These are phyloP conservation scores for Columbina picui DNA, from an alignment of 2,113 vertebrate species.

Conservation along the genomic window DNA sequence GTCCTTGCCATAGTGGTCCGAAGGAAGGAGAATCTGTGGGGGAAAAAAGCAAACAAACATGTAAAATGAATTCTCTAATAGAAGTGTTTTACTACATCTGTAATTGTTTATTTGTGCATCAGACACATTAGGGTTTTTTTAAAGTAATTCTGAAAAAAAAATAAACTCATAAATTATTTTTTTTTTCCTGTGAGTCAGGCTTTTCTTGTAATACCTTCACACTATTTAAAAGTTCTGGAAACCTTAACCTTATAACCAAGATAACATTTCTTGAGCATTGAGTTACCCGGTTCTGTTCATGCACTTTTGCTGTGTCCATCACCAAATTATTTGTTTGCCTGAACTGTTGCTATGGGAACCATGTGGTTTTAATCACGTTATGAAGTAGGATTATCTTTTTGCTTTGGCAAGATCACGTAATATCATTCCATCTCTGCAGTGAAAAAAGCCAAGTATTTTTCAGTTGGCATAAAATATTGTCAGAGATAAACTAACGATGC, in stretches of 20 bases:
- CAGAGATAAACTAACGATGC: neutral
- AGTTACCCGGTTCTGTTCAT: neutral
- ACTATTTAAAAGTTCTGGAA: neutral
- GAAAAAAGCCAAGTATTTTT: conserved; percentile 10
- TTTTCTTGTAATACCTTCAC: neutral
- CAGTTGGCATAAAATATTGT: conserved; percentile 9
- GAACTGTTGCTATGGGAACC: conserved; percentile 46
- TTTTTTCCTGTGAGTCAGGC: neutral
- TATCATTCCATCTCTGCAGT: conserved; percentile 3
- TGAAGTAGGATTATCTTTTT: conserved; percentile 10
- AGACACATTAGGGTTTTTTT: neutral
- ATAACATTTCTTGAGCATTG: neutral
- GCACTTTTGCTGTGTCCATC: neutral
- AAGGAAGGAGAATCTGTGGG: neutral
- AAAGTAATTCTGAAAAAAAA: neutral
- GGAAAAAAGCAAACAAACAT: too few species aligned
- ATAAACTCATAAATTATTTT: neutral
- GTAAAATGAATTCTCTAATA: neutral
- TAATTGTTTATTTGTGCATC: neutral
- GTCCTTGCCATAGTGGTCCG: neutral
- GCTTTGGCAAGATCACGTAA: conserved; percentile 33
- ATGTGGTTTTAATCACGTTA: conserved; percentile 43
- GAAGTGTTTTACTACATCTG: neutral
- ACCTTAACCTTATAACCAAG: neutral
- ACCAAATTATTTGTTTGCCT: conserved; percentile 20